Evolutionary conservation across 2,888 invertebrate species (phyloP), one percentile per base, ranked within the genome.

Genomic region (Hylaea fasciaria): DNA sequence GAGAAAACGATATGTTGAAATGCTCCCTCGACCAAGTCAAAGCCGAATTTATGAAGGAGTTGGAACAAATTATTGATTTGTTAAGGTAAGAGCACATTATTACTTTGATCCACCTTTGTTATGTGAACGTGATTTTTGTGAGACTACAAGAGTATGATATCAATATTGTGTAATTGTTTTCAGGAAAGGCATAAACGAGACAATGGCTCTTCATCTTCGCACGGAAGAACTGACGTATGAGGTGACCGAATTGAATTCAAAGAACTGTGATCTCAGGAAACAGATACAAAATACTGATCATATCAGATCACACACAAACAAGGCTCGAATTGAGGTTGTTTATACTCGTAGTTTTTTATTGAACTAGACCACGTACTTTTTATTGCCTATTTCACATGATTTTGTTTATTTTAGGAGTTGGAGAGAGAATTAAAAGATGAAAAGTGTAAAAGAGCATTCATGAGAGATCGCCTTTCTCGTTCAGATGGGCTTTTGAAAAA

Each of bases 351-450:
- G 12, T 16, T 41, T 13, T 13, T 37, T 53, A 17, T 35, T 22
- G 22, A 22, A 3, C 22, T 32, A 7, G 32, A 32, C 7, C 7
- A 32, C 32, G 22, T 22, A 22, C 1, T 32, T 32, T 4, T 32
- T 9, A 7, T 1, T 10, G 32, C 9, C 3, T 7, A 32, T 32
- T 32, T 12, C 37, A 37, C n/a, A 37, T 4, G 37, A 37, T 12
- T 37, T 12, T 12, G 37, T 37, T 45, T 49, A 13, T 13, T n/a
- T 43, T 54, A 91, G 91, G 89, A 87, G 64, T 71, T 91, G 17
- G 88, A 89, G 72, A 89, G 83, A 64, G 83, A 85, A 40, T 60
- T 91, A 13, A 88, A 87, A 64, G 87, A 88, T 44, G 87, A 89
- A 65, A 86, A 81, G 64, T 76, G 73, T 49, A 85, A 84, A 57